These are phyloP conservation scores for Drosophila putrida DNA, from an alignment of 2,888 invertebrate species.

Conservation along the genomic window DNA sequence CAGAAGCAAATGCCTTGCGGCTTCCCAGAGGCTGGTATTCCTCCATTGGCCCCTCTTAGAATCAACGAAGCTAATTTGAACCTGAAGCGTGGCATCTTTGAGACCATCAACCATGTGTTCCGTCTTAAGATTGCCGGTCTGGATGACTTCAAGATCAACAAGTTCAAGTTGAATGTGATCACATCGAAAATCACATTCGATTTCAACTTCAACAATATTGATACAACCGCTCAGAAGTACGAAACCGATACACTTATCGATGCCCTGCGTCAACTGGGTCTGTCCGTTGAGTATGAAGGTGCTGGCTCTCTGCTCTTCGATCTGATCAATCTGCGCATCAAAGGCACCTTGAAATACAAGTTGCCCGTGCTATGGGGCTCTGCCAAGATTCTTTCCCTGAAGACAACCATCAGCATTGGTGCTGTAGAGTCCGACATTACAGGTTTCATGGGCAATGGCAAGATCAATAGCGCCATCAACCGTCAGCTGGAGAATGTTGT, in stretches of 20 bases:
- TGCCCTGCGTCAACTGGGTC: slow-evolving; percentile 68
- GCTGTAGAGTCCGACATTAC: slow-evolving; percentile 73
- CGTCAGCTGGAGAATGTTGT: slow-evolving; percentile 71
- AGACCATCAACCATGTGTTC: slow-evolving; percentile 74
- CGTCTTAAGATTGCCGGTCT: slow-evolving; percentile 78
- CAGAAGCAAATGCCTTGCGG: slow-evolving; percentile 82
- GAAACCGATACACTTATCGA: slow-evolving; percentile 77
- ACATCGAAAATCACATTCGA: slow-evolving; percentile 73
- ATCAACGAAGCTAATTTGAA: slow-evolving; percentile 59
- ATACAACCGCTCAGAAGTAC: slow-evolving; percentile 74
- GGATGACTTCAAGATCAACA: slow-evolving; percentile 76
- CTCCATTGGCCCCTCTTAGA: slow-evolving; percentile 78
- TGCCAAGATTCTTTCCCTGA: slow-evolving; percentile 76
- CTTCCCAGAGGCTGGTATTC: slow-evolving; percentile 73
- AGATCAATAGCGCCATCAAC: slow-evolving; percentile 71
- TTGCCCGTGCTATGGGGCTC: slow-evolving; percentile 82
- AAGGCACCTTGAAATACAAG: slow-evolving; percentile 76
- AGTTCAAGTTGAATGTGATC: slow-evolving; percentile 78
- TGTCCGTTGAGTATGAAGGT: slow-evolving; percentile 79
- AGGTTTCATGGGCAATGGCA: slow-evolving; percentile 75
- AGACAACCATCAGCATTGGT: slow-evolving; percentile 69
- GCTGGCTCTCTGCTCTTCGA: slow-evolving; percentile 74
- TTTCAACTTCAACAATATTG: slow-evolving; percentile 75
- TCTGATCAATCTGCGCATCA: slow-evolving; percentile 74
- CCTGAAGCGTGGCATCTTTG: slow-evolving; percentile 66